A percentile compares a stretch with the other conserved stretches of the same genome.
phyloP scores from a whole-genome alignment of 2,113 vertebrate genomes.

The Salminus brasiliensis region DNA sequence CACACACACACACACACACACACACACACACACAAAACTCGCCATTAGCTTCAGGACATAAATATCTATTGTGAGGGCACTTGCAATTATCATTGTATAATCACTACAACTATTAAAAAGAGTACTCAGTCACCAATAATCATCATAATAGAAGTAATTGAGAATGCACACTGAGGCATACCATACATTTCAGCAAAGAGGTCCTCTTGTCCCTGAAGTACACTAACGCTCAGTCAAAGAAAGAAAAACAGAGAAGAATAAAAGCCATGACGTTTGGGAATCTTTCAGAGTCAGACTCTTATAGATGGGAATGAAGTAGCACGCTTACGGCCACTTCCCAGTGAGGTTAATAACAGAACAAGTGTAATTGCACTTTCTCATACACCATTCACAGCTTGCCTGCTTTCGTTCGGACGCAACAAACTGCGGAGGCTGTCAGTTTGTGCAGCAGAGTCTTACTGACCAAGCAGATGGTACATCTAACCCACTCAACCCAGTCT shows the following conservation, averaged over 20 bases:
- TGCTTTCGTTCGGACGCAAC: conserved; percentile 56
- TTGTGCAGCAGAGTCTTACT: conserved; percentile 13
- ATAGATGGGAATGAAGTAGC: conserved; percentile 42
- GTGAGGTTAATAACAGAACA: conserved; percentile 62
- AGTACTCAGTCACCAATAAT: conserved; percentile 69
- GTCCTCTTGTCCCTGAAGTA: conserved; percentile 56
- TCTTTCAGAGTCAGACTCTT: conserved; percentile 57
- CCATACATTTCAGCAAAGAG: conserved; percentile 64
- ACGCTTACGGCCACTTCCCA: conserved; percentile 58
- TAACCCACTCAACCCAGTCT: background rate
- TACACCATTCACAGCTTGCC: conserved; percentile 56
- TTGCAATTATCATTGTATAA: conserved; percentile 74
- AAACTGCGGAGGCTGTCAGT: conserved; percentile 57
- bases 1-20: conserved; percentile 53
- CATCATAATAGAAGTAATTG: conserved; percentile 66
- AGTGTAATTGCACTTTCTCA: conserved; percentile 75
- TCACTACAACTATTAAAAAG: conserved; percentile 74
- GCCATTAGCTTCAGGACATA: conserved; percentile 68
- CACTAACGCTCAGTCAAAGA: conserved; percentile 55
- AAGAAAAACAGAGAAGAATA: conserved; percentile 32
- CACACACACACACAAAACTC: conserved; percentile 65
- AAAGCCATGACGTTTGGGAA: conserved; percentile 46
- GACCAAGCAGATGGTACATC: conserved; percentile 8
- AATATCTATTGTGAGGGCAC: conserved; percentile 73
- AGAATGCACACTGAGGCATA: conserved; percentile 73